Evolutionary conservation across 2,797 vertebrate genomes (phyloP).

Genomic region (Rhinogobio ventralis): DNA sequence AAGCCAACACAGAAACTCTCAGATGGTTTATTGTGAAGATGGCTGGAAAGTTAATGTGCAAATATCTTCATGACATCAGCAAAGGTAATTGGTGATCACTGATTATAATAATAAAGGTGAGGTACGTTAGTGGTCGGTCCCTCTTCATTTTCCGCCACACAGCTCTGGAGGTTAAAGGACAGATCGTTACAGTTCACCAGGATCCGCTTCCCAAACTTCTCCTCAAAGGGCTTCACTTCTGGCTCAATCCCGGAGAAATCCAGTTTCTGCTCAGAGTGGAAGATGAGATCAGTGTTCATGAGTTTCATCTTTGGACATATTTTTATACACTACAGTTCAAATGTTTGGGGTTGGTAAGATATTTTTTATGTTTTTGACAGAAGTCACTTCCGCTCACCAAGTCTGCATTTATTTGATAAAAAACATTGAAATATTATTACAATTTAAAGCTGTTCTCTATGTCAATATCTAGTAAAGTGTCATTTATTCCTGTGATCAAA

Average conservation of each 20-base stretch:
- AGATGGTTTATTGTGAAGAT: neutral
- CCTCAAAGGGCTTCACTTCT: conserved; percentile 94
- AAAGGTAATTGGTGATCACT: no score
- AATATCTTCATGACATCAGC: no score
- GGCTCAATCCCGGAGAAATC: conserved; percentile 93
- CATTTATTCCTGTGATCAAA: neutral
- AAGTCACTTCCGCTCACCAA: no score
- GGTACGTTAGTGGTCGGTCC: conserved; percentile 97
- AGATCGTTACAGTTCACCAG: conserved; percentile 97
- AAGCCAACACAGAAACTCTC: neutral
- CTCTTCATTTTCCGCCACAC: conserved; percentile 96
- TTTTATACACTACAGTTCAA: neutral
- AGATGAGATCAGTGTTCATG: neutral
- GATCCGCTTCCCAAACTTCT: conserved; percentile 95
- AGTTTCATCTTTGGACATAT: neutral
- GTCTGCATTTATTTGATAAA: no score
- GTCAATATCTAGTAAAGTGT: no score
- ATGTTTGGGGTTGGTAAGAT: neutral
- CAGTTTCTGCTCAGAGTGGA: conserved; percentile 81
- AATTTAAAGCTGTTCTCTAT: no score
- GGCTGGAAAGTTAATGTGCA: neutral
- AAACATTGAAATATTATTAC: no score
- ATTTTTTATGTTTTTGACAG: neutral
- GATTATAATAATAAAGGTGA: neutral
- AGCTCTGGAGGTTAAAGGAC: conserved; percentile 97